Evolutionary conservation across 2,797 vertebrate species (phyloP).

Genomic region (Mus minutoides): DNA sequence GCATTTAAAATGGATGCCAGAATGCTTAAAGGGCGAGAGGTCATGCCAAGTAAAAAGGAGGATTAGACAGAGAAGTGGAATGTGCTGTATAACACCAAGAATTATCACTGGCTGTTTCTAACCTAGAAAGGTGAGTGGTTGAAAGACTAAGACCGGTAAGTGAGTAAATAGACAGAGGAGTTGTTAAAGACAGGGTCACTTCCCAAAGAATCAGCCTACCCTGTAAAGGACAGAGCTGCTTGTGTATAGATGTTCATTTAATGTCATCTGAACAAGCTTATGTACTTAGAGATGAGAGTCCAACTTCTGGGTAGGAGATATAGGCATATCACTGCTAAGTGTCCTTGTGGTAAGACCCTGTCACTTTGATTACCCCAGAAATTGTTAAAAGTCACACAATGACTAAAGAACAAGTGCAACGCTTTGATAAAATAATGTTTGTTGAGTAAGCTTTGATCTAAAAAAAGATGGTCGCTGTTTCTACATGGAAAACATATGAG

Average conservation of each 20-base stretch:
- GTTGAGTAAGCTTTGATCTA: not conserved
- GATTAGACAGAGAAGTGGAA: not conserved
- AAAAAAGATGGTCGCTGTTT: not conserved
- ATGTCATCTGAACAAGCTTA: not conserved
- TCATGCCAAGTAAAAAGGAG: constrained; percentile 19
- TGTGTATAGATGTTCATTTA: not conserved
- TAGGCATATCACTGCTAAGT: not conserved
- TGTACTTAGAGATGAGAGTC: not conserved
- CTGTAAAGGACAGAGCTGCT: not conserved
- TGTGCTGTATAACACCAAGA: not conserved
- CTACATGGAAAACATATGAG: not conserved
- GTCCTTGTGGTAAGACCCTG: not conserved
- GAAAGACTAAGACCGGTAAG: not conserved
- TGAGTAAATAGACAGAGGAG: not conserved
- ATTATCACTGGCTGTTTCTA: not conserved
- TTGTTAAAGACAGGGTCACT: not conserved
- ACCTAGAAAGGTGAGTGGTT: not conserved
- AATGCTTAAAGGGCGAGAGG: not conserved
- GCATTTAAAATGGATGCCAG: not conserved
- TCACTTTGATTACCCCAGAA: not conserved
- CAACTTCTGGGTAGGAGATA: not conserved
- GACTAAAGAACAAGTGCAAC: not conserved
- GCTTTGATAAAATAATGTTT: not conserved
- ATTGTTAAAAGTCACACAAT: not conserved
- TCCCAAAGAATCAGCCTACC: not conserved